These are phyloP conservation scores for Daboia siamensis DNA, from an alignment of 2,113 vertebrate genomes.

Conservation along the genomic window DNA sequence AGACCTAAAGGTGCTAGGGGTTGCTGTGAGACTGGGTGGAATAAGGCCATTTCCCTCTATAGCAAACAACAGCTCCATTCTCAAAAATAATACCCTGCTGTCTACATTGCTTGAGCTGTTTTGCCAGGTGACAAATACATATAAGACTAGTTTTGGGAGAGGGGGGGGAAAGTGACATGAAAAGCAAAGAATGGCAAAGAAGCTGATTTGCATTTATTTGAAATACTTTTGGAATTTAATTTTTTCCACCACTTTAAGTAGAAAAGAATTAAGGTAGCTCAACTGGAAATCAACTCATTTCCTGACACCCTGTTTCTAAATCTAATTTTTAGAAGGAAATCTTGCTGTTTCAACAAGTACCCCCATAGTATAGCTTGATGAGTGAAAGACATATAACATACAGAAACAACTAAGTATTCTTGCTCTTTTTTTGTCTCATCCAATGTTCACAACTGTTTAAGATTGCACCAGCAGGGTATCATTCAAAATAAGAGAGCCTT, in stretches of 20 bases:
- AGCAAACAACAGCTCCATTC: conserved; percentile 59
- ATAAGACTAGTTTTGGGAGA: conserved; percentile 35
- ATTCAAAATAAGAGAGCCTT: background rate
- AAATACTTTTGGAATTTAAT: conserved; percentile 59
- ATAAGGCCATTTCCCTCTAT: conserved; percentile 55
- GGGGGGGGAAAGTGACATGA: conserved; percentile 39
- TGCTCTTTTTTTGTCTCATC: background rate
- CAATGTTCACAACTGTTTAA: background rate
- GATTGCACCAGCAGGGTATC: background rate
- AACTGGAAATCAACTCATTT: conserved; percentile 53
- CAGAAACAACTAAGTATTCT: background rate
- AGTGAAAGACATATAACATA: background rate
- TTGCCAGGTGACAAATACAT: conserved; percentile 54
- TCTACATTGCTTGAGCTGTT: conserved; percentile 53
- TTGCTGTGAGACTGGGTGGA: conserved; percentile 49
- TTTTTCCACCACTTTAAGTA: conserved; percentile 51
- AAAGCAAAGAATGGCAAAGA: conserved; percentile 44
- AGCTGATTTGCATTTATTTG: conserved; percentile 52
- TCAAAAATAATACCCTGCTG: conserved; percentile 56
- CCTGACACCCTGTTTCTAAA: conserved; percentile 34
- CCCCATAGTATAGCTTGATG: background rate
- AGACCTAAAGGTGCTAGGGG: conserved; percentile 56
- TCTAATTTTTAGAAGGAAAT: conserved; percentile 16
- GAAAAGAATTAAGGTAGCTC: conserved; percentile 57
- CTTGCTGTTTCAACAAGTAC: background rate